phyloP scores from a whole-genome alignment of 2,113 vertebrate species.

The Ginglymostoma cirratum region DNA sequence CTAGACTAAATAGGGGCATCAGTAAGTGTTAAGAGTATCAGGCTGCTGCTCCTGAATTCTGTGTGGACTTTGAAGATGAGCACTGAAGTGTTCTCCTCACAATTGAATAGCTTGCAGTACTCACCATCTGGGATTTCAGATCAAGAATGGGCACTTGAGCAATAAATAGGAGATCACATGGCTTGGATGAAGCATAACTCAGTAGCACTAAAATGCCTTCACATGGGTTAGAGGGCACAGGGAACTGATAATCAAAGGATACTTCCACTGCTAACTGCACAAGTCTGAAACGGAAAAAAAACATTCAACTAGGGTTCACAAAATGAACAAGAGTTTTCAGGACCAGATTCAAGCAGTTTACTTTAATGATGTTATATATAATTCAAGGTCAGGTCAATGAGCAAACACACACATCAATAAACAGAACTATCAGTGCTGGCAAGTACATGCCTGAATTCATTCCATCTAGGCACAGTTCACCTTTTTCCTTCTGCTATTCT shows the following conservation, averaged over 20 bases:
- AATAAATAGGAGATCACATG: background rate
- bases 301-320: background rate
- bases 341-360: background rate
- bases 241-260: background rate
- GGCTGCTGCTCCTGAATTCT: background rate
- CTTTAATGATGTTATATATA: background rate
- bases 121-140: background rate
- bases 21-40: background rate
- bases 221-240: too few species aligned
- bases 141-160: background rate
- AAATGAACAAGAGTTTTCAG: background rate
- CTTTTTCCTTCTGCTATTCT: background rate
- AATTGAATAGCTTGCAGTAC: background rate
- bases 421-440: background rate
- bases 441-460: background rate
- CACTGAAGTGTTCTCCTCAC: background rate
- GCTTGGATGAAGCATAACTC: too few species aligned
- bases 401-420: slow-evolving; percentile 1
- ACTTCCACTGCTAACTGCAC: background rate
- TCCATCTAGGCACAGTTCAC: background rate
- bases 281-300: background rate
- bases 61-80: background rate
- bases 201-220: background rate
- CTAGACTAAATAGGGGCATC: background rate
- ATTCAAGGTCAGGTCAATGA: slow-evolving; percentile 26